phyloP scores from a whole-genome alignment of 2,113 vertebrate species.

The Cryptomyrus ogoouensis region DNA sequence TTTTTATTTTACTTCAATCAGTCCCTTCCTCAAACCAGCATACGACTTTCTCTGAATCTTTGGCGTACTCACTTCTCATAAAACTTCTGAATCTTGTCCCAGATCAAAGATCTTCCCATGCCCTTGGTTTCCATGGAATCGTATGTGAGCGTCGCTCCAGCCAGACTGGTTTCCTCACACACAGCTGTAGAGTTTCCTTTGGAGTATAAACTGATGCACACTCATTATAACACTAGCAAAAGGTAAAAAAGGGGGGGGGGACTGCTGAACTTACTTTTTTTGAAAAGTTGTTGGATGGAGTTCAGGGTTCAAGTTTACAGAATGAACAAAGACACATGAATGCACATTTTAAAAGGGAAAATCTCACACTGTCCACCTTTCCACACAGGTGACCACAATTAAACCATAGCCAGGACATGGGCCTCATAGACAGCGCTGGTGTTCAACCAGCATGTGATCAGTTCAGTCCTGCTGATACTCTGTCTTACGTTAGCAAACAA shows the following conservation, averaged over 20 bases:
- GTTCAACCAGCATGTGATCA: background rate
- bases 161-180: background rate
- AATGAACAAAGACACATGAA: background rate
- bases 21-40: background rate
- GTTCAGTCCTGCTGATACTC: background rate
- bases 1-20: background rate
- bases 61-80: background rate
- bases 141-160: background rate
- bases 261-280: background rate
- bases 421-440: background rate
- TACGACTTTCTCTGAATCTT: background rate
- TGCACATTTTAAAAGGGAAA: background rate
- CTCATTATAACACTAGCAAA: background rate
- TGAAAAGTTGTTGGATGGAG: background rate
- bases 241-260: rapidly evolving
- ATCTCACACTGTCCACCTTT: background rate
- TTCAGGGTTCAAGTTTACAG: background rate
- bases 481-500: background rate
- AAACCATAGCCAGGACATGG: background rate
- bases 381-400: background rate
- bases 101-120: background rate
- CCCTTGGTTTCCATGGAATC: background rate
- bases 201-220: background rate
- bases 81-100: background rate
- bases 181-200: background rate